Base-by-base conservation (phyloP, 2,888 invertebrate genomes). In the Dilophus febrilis region DNA sequence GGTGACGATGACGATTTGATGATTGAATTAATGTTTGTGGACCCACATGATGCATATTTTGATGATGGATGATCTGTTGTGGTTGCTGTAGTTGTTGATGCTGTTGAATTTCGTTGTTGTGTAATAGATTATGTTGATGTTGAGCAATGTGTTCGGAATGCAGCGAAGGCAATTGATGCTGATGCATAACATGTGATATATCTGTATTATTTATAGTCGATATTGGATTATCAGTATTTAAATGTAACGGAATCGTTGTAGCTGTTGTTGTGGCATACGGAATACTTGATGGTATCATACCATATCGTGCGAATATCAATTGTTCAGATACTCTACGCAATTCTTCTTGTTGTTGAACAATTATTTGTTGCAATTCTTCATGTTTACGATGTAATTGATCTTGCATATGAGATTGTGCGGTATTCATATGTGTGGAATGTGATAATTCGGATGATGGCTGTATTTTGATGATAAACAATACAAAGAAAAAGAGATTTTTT, bases 281-380 rank as follows among this genome's bases (percentile, higher is more conserved):
- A 43, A 58, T 48, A 2, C 19, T 27, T 6, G 60, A 51, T 37
- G 64, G 68, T 28, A 72, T 51, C 11, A 86, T 68, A 6, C 85
- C 85, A 47, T 84, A 77, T 51, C 82, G 71, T 1, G 86, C 82
- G 58, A 88, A 74, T 36, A 86, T 58, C 40, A 90, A 64, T 53
- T 88, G 87, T 54, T 88, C 86, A n/a, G 86, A 86, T 1, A 90
- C 83, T 47, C 77, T 70, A 33, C 82, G 68, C 47, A 90, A 60
- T 57, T 90, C 87, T 52, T 87, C 86, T 54, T 88, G 87, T 53
- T 88, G 87, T 47, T 81, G 74, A 38, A 79, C 72, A 44, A 90
- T 87, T 53, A 85, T 68, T 51, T 84, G 77, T 55, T 88, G 85
- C 44, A 90, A 62, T 54, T 87, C 81, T 46, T 84, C 84, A 53